Base-by-base conservation (phyloP, 2,113 vertebrate species). In the Nyctereutes procyonoides region DNA sequence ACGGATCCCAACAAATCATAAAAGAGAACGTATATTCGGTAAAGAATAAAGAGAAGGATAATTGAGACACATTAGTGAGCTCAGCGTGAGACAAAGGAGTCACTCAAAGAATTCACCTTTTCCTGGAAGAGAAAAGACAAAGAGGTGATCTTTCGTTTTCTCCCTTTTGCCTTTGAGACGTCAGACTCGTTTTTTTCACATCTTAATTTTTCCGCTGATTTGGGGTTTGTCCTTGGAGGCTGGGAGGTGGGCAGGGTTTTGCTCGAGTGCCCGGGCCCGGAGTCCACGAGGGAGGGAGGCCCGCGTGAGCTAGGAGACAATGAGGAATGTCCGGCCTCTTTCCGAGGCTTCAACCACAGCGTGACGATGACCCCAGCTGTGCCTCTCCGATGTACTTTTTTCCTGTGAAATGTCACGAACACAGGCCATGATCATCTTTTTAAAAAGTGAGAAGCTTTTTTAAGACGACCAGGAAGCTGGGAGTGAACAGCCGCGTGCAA, bases 1-100 rank as follows among this genome's bases (percentile, higher is more conserved):
- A 91, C 32, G 91, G 94, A 93, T 55, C 30, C 86, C 35, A 48
- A 90, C 35, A 88, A 88, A 97, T 89, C 43, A 94, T 77, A 60
- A 32, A 32, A 77, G 95, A 88, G 65, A 63, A 85, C 43, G 43
- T 22, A 19, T 63, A 30, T 43, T 58, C 88, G 60, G 53, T 56
- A 32, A 82, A 58, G 92, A 95, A 85, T 17, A 58, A 85, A 85
- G 10, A 55, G 38, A 1, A 8, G 65, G 65, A 55, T 82, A 77
- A 97, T 91, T 48, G 93, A 95, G 95, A 93, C 81, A 13, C 80
- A 62, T 43, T 69, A n/a, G 67, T 65, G 26, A 71, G n/a, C 80
- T 74, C 80, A 11, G 35, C 0, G 3, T 85, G 95, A 71, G 71
- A 94, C 91, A 84, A 90, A 88, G 80, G 43, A 81, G 53, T 69